phyloP scores from a whole-genome alignment of 2,113 vertebrate genomes.

The Ceyx melanurus region DNA sequence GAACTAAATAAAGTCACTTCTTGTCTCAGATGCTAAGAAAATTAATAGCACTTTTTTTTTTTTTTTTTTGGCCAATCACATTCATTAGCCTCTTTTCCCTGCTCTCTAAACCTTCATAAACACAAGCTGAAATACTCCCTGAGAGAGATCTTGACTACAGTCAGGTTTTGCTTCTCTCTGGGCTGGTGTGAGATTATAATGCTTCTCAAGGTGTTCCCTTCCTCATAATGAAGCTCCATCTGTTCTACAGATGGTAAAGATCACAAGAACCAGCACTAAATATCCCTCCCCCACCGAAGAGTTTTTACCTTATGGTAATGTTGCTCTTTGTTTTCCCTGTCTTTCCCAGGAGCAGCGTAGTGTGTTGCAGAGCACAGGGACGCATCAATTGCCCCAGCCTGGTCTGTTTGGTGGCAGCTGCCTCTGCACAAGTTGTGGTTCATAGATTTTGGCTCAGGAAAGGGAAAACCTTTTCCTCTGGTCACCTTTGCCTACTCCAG shows the following conservation, averaged over 20 bases:
- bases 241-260: constrained; percentile 71
- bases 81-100: constrained; percentile 18
- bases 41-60: not conserved
- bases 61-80: not conserved
- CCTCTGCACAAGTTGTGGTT: not conserved
- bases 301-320: constrained; percentile 56
- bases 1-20: constrained; percentile 43
- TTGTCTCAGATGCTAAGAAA: not conserved
- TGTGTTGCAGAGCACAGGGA: not conserved
- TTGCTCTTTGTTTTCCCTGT: constrained; percentile 57
- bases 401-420: rapidly evolving
- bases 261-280: constrained; percentile 68
- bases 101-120: constrained; percentile 51
- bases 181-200: constrained; percentile 65
- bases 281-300: constrained; percentile 58
- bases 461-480: not conserved
- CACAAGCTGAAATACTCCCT: not conserved
- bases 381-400: not conserved
- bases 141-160: constrained; percentile 24
- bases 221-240: constrained; percentile 70
- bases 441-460: not conserved
- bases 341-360: not conserved
- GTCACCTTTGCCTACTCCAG: not conserved
- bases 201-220: constrained; percentile 68
- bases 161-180: constrained; percentile 54